phyloP scores from a whole-genome alignment of 2,113 vertebrate genomes.

The Desmodus rotundus region DNA sequence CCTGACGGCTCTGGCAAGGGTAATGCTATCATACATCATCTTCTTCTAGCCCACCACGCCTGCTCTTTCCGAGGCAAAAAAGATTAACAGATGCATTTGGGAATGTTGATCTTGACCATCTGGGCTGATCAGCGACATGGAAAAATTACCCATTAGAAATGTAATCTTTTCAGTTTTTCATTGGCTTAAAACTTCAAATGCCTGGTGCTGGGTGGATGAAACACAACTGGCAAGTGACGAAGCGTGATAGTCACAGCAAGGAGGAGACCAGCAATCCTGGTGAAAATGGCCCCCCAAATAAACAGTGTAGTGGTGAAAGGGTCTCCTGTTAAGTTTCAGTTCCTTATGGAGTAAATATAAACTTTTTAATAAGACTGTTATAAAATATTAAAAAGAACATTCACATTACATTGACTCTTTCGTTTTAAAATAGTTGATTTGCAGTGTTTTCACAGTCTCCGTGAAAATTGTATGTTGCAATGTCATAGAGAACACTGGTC shows the following conservation, averaged over 20 bases:
- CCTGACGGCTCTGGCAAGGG: conserved; percentile 37
- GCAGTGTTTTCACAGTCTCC: background rate
- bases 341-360: background rate
- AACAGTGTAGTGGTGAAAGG: no score
- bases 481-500: background rate
- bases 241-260: background rate
- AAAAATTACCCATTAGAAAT: background rate
- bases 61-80: conserved; percentile 50
- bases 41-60: conserved; percentile 23
- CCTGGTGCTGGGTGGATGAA: background rate
- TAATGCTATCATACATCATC: background rate
- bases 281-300: background rate
- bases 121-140: conserved; percentile 15
- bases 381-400: conserved; percentile 7
- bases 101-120: conserved; percentile 46
- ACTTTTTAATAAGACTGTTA: conserved; percentile 18
- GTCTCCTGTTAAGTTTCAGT: background rate
- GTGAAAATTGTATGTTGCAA: background rate
- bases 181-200: background rate
- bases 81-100: conserved; percentile 50
- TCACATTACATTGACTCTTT: background rate
- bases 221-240: background rate
- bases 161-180: background rate
- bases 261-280: background rate
- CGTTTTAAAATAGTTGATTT: background rate